Evolutionary conservation across 2,113 vertebrate species (phyloP).

Genomic region (Vireo altiloquus): DNA sequence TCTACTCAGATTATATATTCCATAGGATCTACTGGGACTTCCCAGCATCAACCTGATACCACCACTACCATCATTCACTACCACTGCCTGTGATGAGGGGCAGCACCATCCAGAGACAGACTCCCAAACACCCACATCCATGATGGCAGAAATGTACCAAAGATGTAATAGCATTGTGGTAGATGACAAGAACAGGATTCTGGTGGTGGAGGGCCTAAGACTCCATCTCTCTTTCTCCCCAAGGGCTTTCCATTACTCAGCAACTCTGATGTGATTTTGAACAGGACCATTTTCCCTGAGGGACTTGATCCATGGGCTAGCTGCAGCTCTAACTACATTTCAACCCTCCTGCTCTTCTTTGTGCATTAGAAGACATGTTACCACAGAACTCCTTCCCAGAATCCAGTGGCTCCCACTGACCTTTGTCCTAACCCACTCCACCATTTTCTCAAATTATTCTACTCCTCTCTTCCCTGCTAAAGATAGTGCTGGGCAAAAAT

Average conservation of each 20-base stretch:
- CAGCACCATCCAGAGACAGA: neutral
- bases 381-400: neutral
- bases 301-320: neutral
- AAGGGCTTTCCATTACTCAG: neutral
- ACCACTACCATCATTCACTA: neutral
- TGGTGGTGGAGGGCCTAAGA: rapidly evolving
- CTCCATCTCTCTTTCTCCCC: neutral
- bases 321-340: neutral
- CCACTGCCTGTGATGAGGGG: neutral
- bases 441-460: neutral
- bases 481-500: neutral
- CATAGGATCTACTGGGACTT: neutral
- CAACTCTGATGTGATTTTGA: neutral
- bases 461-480: neutral
- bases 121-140: neutral
- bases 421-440: neutral
- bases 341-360: neutral
- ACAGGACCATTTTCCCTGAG: neutral
- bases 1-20: neutral
- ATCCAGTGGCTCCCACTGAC: neutral
- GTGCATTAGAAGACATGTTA: neutral
- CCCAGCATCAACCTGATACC: neutral
- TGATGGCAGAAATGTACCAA: neutral
- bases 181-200: neutral
- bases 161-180: neutral